phyloP scores from a whole-genome alignment of 2,797 vertebrate genomes.

The Falco novaeseelandiae region DNA sequence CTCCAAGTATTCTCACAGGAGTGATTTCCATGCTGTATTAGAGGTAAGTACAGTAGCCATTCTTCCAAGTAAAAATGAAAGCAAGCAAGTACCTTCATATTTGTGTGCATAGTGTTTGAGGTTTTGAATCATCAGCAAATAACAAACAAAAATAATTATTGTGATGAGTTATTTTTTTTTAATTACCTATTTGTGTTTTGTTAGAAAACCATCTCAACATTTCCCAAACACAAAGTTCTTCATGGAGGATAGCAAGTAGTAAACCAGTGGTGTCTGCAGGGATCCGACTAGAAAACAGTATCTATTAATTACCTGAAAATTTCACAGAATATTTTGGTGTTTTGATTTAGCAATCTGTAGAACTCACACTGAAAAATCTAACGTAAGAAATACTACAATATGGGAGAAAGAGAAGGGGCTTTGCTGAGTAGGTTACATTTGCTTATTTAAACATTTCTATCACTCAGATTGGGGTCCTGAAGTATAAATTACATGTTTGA shows the following conservation, averaged over 20 bases:
- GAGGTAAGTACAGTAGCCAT: background rate
- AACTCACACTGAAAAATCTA: background rate
- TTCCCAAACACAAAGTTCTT: background rate
- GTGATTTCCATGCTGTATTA: constrained; percentile 4
- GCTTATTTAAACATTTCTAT: background rate
- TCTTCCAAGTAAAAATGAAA: background rate
- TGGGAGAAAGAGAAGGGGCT: background rate
- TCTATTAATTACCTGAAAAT: background rate
- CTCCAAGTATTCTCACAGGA: background rate
- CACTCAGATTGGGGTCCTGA: background rate
- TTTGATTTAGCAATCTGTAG: background rate
- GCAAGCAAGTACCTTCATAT: background rate
- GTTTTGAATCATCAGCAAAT: background rate
- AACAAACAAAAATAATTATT: background rate
- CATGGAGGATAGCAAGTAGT: background rate
- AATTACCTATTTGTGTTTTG: background rate
- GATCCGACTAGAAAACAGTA: background rate
- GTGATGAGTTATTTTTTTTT: background rate
- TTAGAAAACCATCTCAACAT: background rate
- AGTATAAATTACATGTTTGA: background rate
- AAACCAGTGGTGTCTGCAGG: background rate
- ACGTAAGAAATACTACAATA: background rate
- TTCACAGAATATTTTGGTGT: background rate
- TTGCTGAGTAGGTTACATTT: background rate
- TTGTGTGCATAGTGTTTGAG: background rate